Evolutionary conservation across 2,113 vertebrate species (phyloP).

Genomic region (Ophthalmolycus amberensis): DNA sequence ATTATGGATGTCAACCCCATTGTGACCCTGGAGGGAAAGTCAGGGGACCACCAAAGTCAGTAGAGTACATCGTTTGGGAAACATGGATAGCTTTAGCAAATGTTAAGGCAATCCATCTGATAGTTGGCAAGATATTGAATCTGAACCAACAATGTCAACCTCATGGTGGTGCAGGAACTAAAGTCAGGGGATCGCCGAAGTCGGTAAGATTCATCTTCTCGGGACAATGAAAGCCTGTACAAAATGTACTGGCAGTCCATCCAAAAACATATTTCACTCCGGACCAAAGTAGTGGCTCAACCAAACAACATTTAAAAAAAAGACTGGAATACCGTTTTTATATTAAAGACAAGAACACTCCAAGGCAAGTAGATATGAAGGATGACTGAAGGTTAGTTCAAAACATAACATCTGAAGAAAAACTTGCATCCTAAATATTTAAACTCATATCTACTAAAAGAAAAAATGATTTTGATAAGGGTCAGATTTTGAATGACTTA

Average conservation of each 20-base stretch:
- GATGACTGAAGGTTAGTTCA: neutral
- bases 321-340: neutral
- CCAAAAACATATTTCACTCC: neutral
- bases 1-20: neutral
- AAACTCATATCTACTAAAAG: neutral
- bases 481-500: constrained; percentile 26
- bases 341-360: neutral
- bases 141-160: neutral
- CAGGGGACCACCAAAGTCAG: neutral
- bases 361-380: neutral
- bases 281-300: neutral
- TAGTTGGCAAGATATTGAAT: neutral
- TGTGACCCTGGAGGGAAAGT: neutral
- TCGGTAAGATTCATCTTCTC: neutral
- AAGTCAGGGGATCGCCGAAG: neutral
- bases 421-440: constrained; percentile 18
- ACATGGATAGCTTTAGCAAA: neutral
- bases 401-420: neutral
- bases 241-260: neutral
- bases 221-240: neutral
- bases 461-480: neutral
- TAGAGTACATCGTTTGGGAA: neutral
- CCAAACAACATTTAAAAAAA: neutral
- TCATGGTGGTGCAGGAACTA: neutral
- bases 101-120: neutral